Percentiles rank a stretch among this genome's conserved stretches.
Conservation (phyloP, 53 echinoderm and acorn worm genomes). For the Henricia sp. region DNA sequence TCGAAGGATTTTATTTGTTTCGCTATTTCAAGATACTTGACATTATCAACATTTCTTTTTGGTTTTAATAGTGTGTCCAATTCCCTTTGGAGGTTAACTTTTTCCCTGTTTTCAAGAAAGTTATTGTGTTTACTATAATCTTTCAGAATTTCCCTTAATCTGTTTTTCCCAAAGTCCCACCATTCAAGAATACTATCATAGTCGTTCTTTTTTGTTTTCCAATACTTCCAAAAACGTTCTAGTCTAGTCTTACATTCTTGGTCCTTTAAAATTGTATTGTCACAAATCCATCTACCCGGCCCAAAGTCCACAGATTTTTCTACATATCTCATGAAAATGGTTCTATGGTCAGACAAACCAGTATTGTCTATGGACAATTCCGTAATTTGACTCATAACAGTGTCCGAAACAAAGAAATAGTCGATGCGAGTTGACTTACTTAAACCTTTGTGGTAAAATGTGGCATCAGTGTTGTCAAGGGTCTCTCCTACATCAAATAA, state of each 20-base stretch:
- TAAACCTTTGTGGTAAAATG: not conserved
- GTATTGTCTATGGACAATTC: not conserved
- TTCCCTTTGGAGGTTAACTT: not conserved
- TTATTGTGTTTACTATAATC: not conserved
- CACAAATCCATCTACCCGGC: conserved; percentile 5
- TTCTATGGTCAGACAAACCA: conserved; percentile 2
- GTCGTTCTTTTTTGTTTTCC: not conserved
- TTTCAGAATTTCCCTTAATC: not conserved
- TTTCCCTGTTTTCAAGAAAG: not conserved
- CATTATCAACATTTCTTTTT: not conserved
- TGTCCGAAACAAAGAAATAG: not conserved
- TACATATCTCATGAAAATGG: not conserved
- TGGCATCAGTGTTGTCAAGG: not conserved
- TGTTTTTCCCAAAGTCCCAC: conserved; percentile 13
- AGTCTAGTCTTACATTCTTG: not conserved
- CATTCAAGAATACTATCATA: not conserved
- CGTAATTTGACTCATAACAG: not conserved
- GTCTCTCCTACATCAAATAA: not conserved
- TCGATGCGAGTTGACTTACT: not conserved
- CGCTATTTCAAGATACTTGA: not conserved
- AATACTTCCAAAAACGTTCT: not conserved
- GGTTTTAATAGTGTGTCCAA: not conserved
- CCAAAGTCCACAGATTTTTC: not conserved
- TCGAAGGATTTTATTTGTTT: not conserved
- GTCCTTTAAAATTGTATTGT: not conserved